phyloP scores from a whole-genome alignment of 2,888 invertebrate species.

The Drosophila seclusa region DNA sequence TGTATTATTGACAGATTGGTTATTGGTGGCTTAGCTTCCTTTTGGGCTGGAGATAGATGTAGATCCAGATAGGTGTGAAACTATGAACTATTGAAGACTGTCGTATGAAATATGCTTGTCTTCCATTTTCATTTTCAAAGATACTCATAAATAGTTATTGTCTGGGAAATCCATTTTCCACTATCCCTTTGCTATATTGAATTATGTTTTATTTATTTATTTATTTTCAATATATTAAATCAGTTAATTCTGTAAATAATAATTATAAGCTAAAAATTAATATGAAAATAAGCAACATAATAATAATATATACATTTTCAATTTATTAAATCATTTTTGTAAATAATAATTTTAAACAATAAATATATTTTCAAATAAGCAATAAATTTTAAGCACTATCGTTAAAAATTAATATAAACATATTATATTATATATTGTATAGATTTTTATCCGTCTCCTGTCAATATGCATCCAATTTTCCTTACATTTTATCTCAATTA shows the following conservation, averaged over 20 bases:
- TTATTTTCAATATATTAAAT: neutral
- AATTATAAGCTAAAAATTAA: accelerated
- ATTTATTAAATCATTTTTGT: neutral
- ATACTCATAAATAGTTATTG: neutral
- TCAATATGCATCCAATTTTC: neutral
- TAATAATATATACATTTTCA: neutral
- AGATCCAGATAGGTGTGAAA: neutral
- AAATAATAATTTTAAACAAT: neutral
- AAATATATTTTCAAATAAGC: neutral
- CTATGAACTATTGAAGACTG: neutral
- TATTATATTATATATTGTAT: neutral
- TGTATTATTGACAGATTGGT: neutral
- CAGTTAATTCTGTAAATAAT: neutral
- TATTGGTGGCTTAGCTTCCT: neutral
- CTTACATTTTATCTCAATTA: neutral
- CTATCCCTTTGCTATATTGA: neutral
- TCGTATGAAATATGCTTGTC: neutral
- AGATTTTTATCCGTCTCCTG: neutral
- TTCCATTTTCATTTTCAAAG: neutral
- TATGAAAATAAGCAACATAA: accelerated
- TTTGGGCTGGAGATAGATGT: neutral
- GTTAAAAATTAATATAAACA: neutral
- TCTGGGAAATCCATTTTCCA: neutral
- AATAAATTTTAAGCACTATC: accelerated
- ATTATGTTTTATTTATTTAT: neutral